phyloP scores from a whole-genome alignment of 1,140 invertebrate species.

The Laodelphax striatellus region DNA sequence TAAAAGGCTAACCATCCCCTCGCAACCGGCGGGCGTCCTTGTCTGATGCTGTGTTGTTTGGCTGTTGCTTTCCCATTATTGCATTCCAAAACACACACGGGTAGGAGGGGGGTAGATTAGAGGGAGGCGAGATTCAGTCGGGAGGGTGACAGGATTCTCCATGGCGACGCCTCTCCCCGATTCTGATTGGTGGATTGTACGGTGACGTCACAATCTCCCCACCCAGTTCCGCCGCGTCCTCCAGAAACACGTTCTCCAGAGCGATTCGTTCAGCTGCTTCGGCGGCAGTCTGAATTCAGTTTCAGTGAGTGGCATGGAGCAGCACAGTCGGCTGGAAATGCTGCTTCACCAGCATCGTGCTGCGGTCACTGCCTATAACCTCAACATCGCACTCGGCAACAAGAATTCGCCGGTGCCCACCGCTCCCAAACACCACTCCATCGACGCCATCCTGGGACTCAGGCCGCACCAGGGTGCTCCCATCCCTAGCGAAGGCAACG shows the following conservation, averaged over 20 bases:
- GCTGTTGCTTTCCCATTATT: constrained; percentile 16
- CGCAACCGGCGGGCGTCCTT: not conserved
- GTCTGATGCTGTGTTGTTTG: not conserved
- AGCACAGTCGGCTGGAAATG: constrained; percentile 16
- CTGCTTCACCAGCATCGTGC: constrained; percentile 17
- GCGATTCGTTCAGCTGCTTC: not conserved
- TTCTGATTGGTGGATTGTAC: constrained; percentile 1
- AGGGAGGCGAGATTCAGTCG: not conserved
- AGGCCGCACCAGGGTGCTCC: not conserved
- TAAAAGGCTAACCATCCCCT: constrained; percentile 4
- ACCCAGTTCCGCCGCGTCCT: not conserved
- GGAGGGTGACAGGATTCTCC: constrained; percentile 1
- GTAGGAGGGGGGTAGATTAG: too few species aligned
- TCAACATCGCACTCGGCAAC: constrained; percentile 4
- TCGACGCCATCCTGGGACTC: constrained; percentile 19
- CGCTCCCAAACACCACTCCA: constrained; percentile 20
- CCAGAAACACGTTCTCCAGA: not conserved
- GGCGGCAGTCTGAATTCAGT: too few species aligned
- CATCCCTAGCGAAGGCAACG: not conserved
- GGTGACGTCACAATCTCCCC: constrained; percentile 5
- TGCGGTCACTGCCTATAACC: constrained; percentile 13
- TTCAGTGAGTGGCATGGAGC: constrained; percentile 8
- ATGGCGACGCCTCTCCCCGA: constrained; percentile 1
- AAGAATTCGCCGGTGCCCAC: not conserved
- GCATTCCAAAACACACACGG: constrained; percentile 10